Conservation (phyloP, 1,140 invertebrate species). For the Fragariocoptes setiger region DNA sequence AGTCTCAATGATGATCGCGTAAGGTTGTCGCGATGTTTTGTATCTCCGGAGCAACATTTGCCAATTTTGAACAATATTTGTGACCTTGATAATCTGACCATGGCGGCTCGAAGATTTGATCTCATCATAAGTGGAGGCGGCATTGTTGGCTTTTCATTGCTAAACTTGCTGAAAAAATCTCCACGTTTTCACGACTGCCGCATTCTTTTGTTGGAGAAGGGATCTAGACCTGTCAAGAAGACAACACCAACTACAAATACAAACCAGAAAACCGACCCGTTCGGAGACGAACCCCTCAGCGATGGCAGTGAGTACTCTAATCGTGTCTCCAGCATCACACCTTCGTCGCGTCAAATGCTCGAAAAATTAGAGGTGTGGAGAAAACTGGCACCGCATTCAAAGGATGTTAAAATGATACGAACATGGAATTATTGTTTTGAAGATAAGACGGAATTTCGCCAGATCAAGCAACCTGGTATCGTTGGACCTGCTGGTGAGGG, state of each 20-base stretch:
- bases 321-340: constrained; percentile 9
- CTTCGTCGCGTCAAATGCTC: constrained; percentile 6
- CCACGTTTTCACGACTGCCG: background rate
- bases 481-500: background rate
- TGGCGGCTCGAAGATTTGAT: no score
- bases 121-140: constrained; percentile 10
- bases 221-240: background rate
- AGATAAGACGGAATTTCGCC: constrained; percentile 5
- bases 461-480: background rate
- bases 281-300: background rate
- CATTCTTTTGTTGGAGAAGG: constrained; percentile 8
- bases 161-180: constrained; percentile 1
- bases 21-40: no score
- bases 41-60: no score
- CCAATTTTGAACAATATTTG: no score
- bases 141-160: constrained; percentile 8
- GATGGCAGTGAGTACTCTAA: constrained; percentile 4
- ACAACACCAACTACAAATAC: background rate
- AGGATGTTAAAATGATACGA: constrained; percentile 5
- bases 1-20: no score
- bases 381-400: constrained; percentile 1
- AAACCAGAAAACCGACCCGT: background rate
- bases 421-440: constrained; percentile 5
- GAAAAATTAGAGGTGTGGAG: constrained; percentile 6
- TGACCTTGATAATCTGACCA: no score